A percentile compares a stretch with the other conserved stretches of the same genome.
These are phyloP conservation scores for Neodiprion lecontei DNA, from an alignment of 1,140 invertebrate genomes.

Conservation along the genomic window DNA sequence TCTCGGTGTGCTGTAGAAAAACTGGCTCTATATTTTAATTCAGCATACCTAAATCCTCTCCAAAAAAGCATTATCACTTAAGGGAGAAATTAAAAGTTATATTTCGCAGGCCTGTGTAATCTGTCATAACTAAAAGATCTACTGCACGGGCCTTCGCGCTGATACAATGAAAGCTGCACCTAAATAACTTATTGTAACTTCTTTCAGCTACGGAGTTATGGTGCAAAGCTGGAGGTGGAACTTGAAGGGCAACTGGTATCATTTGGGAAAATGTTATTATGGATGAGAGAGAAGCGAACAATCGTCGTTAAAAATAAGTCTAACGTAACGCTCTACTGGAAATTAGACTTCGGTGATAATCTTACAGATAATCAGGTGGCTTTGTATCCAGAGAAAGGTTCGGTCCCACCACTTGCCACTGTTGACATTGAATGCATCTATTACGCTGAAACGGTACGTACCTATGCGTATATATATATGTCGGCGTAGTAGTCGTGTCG, in stretches of 20 bases:
- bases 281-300: constrained; percentile 30
- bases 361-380: constrained; percentile 32
- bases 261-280: constrained; percentile 39
- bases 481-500: not conserved
- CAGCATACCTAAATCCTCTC: too few relatives aligned
- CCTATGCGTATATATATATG: not conserved
- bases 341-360: constrained; percentile 19
- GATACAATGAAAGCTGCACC: too few relatives aligned
- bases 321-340: constrained; percentile 37
- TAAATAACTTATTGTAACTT: too few relatives aligned
- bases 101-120: too few relatives aligned
- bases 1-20: too few relatives aligned
- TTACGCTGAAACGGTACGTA: constrained; percentile 33
- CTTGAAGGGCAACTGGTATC: constrained; percentile 37
- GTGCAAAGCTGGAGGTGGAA: constrained; percentile 40
- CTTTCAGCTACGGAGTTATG: constrained; percentile 33
- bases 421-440: constrained; percentile 36
- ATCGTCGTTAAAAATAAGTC: constrained; percentile 39
- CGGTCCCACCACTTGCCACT: constrained; percentile 24
- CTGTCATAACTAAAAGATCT: too few relatives aligned
- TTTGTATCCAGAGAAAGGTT: constrained; percentile 26
- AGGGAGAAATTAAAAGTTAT: too few relatives aligned
- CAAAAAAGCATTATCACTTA: too few relatives aligned
- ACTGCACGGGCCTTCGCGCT: too few relatives aligned
- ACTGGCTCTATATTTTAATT: too few relatives aligned